Evolutionary conservation across 2,888 invertebrate species (phyloP), one percentile per base, ranked within the genome.

Genomic region (Thysanoteuthis rhombus): DNA sequence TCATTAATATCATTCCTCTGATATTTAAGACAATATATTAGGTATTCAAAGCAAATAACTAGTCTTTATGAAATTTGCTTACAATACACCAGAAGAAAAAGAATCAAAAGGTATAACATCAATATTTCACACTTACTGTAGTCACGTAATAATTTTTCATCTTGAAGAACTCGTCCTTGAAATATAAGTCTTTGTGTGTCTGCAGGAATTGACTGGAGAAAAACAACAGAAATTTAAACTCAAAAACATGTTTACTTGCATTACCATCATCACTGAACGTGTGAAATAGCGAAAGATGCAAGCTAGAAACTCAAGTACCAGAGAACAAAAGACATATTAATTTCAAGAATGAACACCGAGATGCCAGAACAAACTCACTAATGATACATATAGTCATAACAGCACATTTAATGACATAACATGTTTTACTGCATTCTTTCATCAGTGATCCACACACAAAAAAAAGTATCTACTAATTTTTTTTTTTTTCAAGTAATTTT

Each of bases 131-230:
- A 94, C 95, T 94, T 94, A 97, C 97, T 98, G 97, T 98, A 99
- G 96, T 99, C 98, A 94, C 98, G 98, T 45, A 99, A 97, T 96
- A 98, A 98, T 95, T 98, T 98, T 32, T 98, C 98, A 97, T 99
- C 98, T 96, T 98, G 98, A 93, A 99, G 97, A 45, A 99, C 99
- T 97, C 98, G 98, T n/a, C 99, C 99, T 97, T 98, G 98, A 97
- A 98, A 99, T 95, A 99, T 99, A 89, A 99, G 98, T 94, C 99
- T 98, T 97, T 99, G 99, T 93, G 98, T 98, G 94, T 98, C 98
- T 19, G 98, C 98, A 42, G 98, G 98, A 95, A 99, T 98, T 93
- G 95, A 95, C 97, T 97, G 94, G 22, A 95, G 94, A 93, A 92
- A 93, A 75, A 28, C 94, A 94, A 89, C 28, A 89, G 8, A 92